Evolutionary conservation across 2,797 vertebrate genomes (phyloP), one percentile per base, ranked within the genome.

Genomic region (Muscicapa comitata): DNA sequence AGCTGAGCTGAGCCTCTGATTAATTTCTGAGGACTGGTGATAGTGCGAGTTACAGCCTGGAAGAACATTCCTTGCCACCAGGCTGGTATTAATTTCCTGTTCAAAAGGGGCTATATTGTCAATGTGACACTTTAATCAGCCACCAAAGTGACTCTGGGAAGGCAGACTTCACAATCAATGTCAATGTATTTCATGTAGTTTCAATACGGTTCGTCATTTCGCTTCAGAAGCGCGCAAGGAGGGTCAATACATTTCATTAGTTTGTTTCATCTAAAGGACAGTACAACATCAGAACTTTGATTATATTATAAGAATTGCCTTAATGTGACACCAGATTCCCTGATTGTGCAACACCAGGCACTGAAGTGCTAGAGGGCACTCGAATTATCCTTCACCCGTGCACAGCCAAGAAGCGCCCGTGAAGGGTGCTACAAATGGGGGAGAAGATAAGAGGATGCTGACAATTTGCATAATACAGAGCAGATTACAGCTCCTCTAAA

Each of bases 171-270:
- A 98, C 97, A 98, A 97, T 98, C 97, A 97, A 97, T 97, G 97
- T 97, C 97, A 97, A 94, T 97, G 96, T 86, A 94, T 97, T 98
- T 97, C 96, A 93, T 96, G 96, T 96, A 54, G 68, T 90, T 97
- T 95, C 96, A 75, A 93, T 95, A 73, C 67, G 74, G 83, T 93
- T 84, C 96, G 97, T 97, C 97, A 97, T 97, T 98, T 96, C 84
- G 94, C 96, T 95, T 98, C 96, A 96, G 95, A 97, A 94, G 96
- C 86, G 96, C 7, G 33, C 95, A 94, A 97, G 95, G 95, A 97
- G 96, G 97, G 97, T 98, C 98, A 98, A 98, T 98, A 97, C 92
- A 96, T 98, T 98, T 98, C 97, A 98, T 98, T 98, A 97, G 97
- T 96, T 98, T 96, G 97, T 97, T 98, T 98, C 97, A 94, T 98